Conservation (phyloP, 1,140 invertebrate genomes). For the Mesaphorura yosii region DNA sequence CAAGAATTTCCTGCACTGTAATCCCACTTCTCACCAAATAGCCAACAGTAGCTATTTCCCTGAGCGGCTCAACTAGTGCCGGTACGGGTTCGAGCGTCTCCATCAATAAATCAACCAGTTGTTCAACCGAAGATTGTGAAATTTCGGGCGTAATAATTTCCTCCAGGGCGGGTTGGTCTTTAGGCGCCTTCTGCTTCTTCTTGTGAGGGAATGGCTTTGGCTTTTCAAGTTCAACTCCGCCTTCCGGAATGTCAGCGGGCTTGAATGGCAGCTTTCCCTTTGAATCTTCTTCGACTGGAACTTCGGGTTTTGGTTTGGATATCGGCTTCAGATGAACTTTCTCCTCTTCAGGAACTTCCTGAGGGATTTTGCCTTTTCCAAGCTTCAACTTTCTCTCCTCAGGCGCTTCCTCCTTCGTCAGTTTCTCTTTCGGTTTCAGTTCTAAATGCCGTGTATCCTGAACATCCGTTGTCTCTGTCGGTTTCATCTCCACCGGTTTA, state of each 20-base stretch:
- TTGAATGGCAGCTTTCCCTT: not conserved
- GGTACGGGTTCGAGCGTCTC: too few species aligned
- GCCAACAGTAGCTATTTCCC: too few species aligned
- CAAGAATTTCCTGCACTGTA: too few species aligned
- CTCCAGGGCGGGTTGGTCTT: too few species aligned
- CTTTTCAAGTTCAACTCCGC: not conserved
- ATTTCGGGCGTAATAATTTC: too few species aligned
- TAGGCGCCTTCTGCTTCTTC: not conserved
- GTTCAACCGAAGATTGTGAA: too few species aligned
- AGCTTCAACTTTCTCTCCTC: not conserved
- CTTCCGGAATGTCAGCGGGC: not conserved
- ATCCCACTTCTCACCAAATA: too few species aligned
- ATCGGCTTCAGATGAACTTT: not conserved
- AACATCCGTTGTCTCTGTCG: not conserved
- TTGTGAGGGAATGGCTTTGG: not conserved
- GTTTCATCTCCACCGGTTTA: not conserved
- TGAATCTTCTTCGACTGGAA: not conserved
- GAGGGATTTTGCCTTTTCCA: not conserved
- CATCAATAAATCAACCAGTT: too few species aligned
- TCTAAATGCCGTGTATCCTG: not conserved
- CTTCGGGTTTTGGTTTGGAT: not conserved
- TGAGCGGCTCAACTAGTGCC: too few species aligned
- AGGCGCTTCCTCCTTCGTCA: not conserved
- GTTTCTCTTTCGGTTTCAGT: not conserved
- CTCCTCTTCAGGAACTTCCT: not conserved